Evolutionary conservation across 1,140 invertebrate species (phyloP), one percentile per base, ranked within the genome.

Genomic region (Lordiphosa mommai): DNA sequence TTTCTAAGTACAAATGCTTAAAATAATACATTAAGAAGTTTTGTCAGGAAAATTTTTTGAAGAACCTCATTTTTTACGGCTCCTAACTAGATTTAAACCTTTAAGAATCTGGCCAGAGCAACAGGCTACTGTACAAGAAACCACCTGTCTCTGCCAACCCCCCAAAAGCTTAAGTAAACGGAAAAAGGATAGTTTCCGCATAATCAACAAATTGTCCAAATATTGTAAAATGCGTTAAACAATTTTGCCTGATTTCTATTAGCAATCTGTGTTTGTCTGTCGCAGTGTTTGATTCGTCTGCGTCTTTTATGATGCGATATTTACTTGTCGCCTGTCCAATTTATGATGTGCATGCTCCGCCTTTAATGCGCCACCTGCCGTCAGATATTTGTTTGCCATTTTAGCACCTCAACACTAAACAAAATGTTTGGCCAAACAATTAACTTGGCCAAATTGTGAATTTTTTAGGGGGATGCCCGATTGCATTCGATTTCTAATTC

Each of bases 181-280:
- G n/a, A n/a, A n/a, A n/a, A n/a, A n/a, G n/a, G n/a, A n/a, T n/a
- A n/a, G n/a, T n/a, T n/a, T n/a, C n/a, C n/a, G n/a, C n/a, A n/a
- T n/a, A n/a, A n/a, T n/a, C n/a, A 20, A 20, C 17, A 23, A 23
- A 23, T 23, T 5, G 3, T 4, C 6, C 20, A 23, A 23, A 23
- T 23, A 23, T 48, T 48, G 56, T 60, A 65, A 51, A 33, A 10
- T 43, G 20, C 36, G 8, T 47, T 76, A 67, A 77, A 36, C 29
- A 27, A 3, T 61, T 59, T 70, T 52, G 43, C 32, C 36, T 79
- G 76, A 82, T 61, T 74, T 79, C 59, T 58, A 82, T 79, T 79
- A 79, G 56, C 56, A 30, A 51, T 47, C 51, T 12, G n/a, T n/a
- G n/a, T n/a, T n/a, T n/a, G 38, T 17, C 14, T 38, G 36, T 41